phyloP scores from a whole-genome alignment of 2,797 vertebrate genomes.

The Gila robusta region DNA sequence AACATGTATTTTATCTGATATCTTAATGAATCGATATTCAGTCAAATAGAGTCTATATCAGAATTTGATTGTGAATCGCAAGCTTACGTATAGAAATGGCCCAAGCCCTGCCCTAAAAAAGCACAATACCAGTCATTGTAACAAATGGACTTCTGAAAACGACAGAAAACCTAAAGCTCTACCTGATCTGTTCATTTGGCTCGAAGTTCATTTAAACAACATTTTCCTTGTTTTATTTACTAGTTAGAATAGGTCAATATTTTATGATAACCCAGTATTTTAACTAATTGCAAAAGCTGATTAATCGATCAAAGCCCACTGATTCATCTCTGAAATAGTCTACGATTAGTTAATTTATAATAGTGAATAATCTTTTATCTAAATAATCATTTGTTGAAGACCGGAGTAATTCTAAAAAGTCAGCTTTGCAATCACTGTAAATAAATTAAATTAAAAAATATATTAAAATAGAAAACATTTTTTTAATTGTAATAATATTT shows the following conservation, averaged over 20 bases:
- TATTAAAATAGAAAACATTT: not conserved
- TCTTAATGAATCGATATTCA: not conserved
- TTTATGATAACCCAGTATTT: not conserved
- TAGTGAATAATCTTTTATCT: not conserved
- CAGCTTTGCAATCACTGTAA: not conserved
- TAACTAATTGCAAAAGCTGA: not conserved
- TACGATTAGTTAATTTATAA: not conserved
- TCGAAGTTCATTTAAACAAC: not conserved
- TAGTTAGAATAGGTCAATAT: not conserved
- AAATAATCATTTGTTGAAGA: not conserved
- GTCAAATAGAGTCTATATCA: not conserved
- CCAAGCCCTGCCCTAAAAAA: not conserved
- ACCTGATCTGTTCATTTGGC: not conserved
- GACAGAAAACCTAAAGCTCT: not conserved
- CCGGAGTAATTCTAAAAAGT: not conserved
- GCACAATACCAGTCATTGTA: not conserved
- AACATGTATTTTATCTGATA: not conserved
- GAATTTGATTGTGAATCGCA: not conserved
- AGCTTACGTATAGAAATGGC: not conserved
- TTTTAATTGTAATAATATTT: not conserved
- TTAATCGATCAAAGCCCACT: not conserved
- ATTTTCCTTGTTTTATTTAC: not conserved
- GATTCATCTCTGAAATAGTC: not conserved
- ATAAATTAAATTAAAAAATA: not conserved
- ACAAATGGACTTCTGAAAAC: not conserved